These are phyloP conservation scores for Limenitis camilla DNA, from an alignment of 2,888 invertebrate species.

Conservation along the genomic window DNA sequence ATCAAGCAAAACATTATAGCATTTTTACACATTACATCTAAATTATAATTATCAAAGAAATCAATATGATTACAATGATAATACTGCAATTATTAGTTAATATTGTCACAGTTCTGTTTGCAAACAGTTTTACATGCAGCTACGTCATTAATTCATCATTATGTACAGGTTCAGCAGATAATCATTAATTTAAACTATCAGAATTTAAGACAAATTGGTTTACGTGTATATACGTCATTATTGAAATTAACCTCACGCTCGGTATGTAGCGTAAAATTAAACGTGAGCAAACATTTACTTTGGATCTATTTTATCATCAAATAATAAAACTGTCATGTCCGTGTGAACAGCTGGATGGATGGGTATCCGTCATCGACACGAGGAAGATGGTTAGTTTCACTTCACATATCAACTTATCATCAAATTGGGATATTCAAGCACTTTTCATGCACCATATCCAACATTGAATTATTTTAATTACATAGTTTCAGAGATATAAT, in stretches of 20 bases:
- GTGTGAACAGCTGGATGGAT: constrained; percentile 56
- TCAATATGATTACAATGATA: constrained; percentile 12
- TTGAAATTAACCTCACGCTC: neutral
- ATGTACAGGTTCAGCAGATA: neutral
- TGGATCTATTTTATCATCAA: constrained; percentile 38
- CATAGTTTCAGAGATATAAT: too few relatives aligned
- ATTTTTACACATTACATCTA: constrained; percentile 14
- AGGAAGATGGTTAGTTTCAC: constrained; percentile 4
- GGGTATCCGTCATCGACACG: constrained; percentile 17
- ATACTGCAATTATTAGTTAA: neutral
- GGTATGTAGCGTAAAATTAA: constrained; percentile 6
- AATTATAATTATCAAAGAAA: constrained; percentile 11
- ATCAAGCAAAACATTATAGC: constrained; percentile 61
- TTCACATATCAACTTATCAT: neutral
- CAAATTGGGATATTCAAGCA: too few relatives aligned
- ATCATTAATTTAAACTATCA: neutral
- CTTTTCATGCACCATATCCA: constrained; percentile 3
- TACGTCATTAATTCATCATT: neutral
- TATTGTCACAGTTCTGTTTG: neutral
- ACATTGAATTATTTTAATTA: neutral
- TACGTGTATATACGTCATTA: neutral
- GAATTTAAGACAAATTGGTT: neutral
- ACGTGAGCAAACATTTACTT: constrained; percentile 38
- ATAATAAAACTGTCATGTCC: constrained; percentile 55
- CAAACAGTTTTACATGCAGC: constrained; percentile 4